Base-by-base conservation (phyloP, 2,888 invertebrate genomes). In the Xestobium rufovillosum region DNA sequence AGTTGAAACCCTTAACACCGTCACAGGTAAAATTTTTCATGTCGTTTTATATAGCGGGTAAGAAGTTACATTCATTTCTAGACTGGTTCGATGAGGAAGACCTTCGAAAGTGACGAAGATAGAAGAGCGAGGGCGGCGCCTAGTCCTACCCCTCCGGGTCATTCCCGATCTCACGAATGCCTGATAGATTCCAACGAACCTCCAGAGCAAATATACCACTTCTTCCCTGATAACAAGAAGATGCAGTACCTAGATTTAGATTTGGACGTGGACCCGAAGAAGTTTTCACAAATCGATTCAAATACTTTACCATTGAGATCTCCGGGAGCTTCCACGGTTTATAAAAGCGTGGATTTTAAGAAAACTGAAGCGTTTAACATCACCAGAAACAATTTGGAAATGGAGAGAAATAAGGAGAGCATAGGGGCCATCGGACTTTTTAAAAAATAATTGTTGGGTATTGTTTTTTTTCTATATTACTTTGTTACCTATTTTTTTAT, bases 281-380 rank as follows among this genome's bases (percentile, higher is more conserved):
- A 38, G 14, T 33, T 30, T 38, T 25, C 14, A 19, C 23, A 6
- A 6, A 19, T n/a, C n/a, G 23, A 19, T 19, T 8, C 6, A 8
- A 19, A 19, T n/a, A 19, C 6, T n/a, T n/a, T 19, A 19, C 23
- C 23, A 19, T n/a, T 19, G 23, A 19, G n/a, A n/a, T n/a, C n/a
- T n/a, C n/a, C n/a, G n/a, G n/a, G n/a, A n/a, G n/a, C n/a, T n/a
- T n/a, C n/a, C n/a, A 72, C 83, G 0, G 87, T 87, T 4, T 94
- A 94, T 65, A 89, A 91, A 62, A 87, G 85, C 1, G 91, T 95
- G 0, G 94, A 95, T 68, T 94, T 94, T 68, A 70, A 89, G 34
- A 94, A 91, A 70, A 95, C 94, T 0, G 83, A 89, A 60, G 94
- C 92, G 3, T 88, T 95, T 57, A 89, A 87, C 64, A 80, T 84